Conservation (phyloP, 92 coral and sea anemone species). For the Scolanthus callimorphus region DNA sequence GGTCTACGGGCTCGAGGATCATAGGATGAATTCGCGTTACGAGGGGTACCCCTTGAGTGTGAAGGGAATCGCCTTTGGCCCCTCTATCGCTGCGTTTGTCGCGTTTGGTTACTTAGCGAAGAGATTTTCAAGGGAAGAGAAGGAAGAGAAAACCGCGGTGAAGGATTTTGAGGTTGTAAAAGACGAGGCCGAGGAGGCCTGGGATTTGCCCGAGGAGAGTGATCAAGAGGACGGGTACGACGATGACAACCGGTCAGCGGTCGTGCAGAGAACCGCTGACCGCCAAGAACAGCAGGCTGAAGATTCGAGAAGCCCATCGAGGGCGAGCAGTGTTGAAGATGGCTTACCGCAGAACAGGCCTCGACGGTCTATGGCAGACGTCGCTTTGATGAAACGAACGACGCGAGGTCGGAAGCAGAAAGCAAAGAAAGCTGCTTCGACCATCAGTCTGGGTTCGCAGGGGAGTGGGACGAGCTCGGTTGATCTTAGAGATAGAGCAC, state of each 20-base stretch:
- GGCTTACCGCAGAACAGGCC: not conserved
- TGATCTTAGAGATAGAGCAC: not conserved
- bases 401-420: not conserved
- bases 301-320: not conserved
- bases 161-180: slow-evolving; percentile 6
- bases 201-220: slow-evolving; percentile 8
- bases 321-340: not conserved
- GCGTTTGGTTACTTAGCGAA: slow-evolving; percentile 70
- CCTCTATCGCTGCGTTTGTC: slow-evolving; percentile 59
- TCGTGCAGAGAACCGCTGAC: not conserved
- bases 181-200: slow-evolving; percentile 19
- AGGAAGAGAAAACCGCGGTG: slow-evolving; percentile 4
- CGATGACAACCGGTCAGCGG: not conserved
- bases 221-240: slow-evolving; percentile 7
- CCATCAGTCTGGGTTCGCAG: slow-evolving; percentile 3
- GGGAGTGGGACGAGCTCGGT: slow-evolving; percentile 8
- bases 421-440: not conserved
- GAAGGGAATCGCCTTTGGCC: slow-evolving; percentile 82
- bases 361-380: slow-evolving; percentile 1
- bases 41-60: slow-evolving; percentile 46
- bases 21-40: slow-evolving; percentile 69
- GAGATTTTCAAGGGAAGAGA: slow-evolving; percentile 58
- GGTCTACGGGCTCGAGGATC: slow-evolving; percentile 66
- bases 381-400: not conserved
- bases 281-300: not conserved